Conservation (phyloP, 2,888 invertebrate species). For the Ametastegia equiseti region DNA sequence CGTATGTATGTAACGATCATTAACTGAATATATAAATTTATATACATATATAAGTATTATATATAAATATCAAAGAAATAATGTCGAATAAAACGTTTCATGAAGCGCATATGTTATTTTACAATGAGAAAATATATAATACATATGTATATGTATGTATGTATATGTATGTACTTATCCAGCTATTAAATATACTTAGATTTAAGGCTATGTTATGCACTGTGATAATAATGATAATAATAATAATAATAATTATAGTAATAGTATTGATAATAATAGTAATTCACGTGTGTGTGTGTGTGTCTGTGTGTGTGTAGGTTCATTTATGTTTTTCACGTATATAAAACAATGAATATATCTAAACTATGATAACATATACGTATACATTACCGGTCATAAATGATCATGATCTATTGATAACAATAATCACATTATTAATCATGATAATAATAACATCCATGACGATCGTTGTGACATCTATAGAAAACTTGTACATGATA, state of each 20-base stretch:
- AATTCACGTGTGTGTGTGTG: not conserved
- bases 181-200: not conserved
- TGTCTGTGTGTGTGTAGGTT: not conserved
- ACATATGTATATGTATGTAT: not conserved
- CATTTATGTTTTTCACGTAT: no score
- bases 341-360: no score
- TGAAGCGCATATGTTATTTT: not conserved
- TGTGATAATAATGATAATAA: conserved; percentile 8
- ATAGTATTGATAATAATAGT: not conserved
- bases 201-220: not conserved
- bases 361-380: not conserved
- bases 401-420: no score
- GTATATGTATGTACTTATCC: not conserved
- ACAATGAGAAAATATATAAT: conserved; percentile 21
- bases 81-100: not conserved
- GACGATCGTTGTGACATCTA: not conserved
- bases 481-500: no score
- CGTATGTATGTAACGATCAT: not conserved
- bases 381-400: not conserved
- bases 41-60: no score
- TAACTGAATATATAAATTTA: not conserved
- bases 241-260: conserved; percentile 5
- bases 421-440: conserved; percentile 11
- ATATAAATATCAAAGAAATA: not conserved
- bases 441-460: conserved; percentile 16